A percentile compares a stretch with the other conserved stretches of the same genome.
phyloP scores from a whole-genome alignment of 2,113 vertebrate species.

The Heterocephalus glaber region DNA sequence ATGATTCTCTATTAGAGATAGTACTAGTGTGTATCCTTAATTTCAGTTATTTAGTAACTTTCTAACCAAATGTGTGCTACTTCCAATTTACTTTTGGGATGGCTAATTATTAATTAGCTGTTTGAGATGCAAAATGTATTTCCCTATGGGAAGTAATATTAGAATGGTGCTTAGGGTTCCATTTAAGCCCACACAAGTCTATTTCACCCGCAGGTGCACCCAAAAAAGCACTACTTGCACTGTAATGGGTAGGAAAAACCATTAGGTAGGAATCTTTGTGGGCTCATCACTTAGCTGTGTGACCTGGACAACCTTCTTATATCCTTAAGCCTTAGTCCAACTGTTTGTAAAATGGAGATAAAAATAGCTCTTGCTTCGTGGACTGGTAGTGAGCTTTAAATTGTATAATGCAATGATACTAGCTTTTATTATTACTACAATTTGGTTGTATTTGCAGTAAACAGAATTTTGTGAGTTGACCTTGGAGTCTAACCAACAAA shows the following conservation, averaged over 20 bases:
- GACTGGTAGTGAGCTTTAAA: background rate
- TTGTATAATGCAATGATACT: constrained; percentile 4
- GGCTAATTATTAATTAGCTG: background rate
- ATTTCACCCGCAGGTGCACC: background rate
- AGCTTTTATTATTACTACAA: constrained; percentile 52
- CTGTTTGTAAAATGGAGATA: background rate
- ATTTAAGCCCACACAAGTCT: background rate
- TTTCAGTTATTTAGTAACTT: constrained; percentile 25
- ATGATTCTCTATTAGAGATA: constrained; percentile 21
- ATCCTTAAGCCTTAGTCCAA: background rate
- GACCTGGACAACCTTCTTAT: background rate
- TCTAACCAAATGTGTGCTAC: background rate
- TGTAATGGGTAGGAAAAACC: background rate
- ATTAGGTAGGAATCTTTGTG: background rate
- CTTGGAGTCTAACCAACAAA: constrained; percentile 38
- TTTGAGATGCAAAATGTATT: constrained; percentile 47
- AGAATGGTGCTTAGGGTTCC: background rate
- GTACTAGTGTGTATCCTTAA: background rate
- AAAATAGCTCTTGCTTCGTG: constrained; percentile 36
- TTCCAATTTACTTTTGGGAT: constrained; percentile 41
- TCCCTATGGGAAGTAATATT: constrained; percentile 8
- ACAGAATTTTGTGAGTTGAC: constrained; percentile 48
- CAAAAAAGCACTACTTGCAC: background rate
- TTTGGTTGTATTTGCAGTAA: constrained; percentile 24
- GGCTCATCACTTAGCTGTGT: background rate